Base-by-base conservation (phyloP, 1,140 invertebrate species). In the Brachystomella parvula region DNA sequence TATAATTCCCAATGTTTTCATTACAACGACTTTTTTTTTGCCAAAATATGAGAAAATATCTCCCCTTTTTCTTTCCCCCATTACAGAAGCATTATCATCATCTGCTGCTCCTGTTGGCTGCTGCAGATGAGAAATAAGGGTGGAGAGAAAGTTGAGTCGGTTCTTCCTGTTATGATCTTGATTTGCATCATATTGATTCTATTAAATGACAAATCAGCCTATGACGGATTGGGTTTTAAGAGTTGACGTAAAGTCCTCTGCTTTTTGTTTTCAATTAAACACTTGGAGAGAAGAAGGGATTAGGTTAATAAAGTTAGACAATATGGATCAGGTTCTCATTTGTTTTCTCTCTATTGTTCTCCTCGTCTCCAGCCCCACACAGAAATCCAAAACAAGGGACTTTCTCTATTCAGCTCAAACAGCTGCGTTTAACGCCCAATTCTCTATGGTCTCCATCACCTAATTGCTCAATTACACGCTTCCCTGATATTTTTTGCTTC, bases 181-280 rank as follows among this genome's bases (percentile, higher is more conserved):
- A 44, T 47, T 60, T 47, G 56, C 61, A 62, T 62, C 60, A 62
- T 62, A 62, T 62, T 62, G 60, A 3, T 62, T 62, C 60, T 62
- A 62, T 62, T 62, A 62, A 31, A 31, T 12, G 15, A 29, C 3
- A 3, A 32, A 12, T 56, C 6, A 59, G 57, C 24, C 3, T 31
- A 31, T 59, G 26, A 32, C 57, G 12, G 12, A 35, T 32, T 2
- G 24, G 39, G n/a, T 21, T 61, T 26, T 24, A 33, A 26, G 3
- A 2, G 9, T 21, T 21, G 30, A 9, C 6, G 2, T 39, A 3
- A 19, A 15, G 6, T 24, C 49, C 49, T 53, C 24, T 53, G 9
- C 49, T 24, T 24, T 53, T 53, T 53, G 35, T 39, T 39, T 39
- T 53, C 49, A 53, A 53, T 53, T 53, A 53, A 26, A 53, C 49